Evolutionary conservation across 2,797 vertebrate genomes (phyloP).

Genomic region (Balearica regulorum): DNA sequence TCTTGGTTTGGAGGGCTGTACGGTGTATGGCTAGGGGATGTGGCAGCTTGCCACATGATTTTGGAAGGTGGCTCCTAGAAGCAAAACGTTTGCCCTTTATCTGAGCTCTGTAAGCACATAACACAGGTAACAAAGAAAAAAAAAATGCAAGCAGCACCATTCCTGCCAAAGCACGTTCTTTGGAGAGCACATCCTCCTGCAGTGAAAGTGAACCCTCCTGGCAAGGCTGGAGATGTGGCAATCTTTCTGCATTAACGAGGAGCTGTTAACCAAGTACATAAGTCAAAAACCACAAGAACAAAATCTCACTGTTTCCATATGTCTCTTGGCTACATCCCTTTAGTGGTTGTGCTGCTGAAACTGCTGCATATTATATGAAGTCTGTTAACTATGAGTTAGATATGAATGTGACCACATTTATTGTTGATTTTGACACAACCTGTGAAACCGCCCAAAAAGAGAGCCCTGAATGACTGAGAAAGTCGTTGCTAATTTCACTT

Average conservation of each 20-base stretch:
- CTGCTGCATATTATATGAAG: background rate
- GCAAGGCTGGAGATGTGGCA: background rate
- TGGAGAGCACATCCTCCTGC: background rate
- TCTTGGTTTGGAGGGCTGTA: background rate
- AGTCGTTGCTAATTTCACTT: background rate
- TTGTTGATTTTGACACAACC: constrained; percentile 7
- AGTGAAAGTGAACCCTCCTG: constrained; percentile 18
- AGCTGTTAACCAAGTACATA: constrained; percentile 28
- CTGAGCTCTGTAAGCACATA: background rate
- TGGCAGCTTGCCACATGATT: background rate
- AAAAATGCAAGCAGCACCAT: background rate
- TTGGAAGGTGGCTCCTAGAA: background rate
- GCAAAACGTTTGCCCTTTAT: background rate
- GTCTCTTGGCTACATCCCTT: background rate
- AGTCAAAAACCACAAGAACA: background rate
- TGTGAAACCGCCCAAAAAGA: background rate
- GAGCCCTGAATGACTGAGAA: background rate
- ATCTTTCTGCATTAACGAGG: background rate
- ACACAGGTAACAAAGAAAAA: background rate
- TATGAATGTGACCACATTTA: background rate
- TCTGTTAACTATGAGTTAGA: constrained; percentile 7
- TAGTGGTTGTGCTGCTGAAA: constrained; percentile 10
- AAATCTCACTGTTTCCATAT: constrained; percentile 20
- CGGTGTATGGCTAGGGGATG: background rate
- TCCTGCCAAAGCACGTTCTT: constrained; percentile 21